These are phyloP conservation scores for Danio albolineatus DNA, from an alignment of 2,797 vertebrate genomes.

Conservation along the genomic window DNA sequence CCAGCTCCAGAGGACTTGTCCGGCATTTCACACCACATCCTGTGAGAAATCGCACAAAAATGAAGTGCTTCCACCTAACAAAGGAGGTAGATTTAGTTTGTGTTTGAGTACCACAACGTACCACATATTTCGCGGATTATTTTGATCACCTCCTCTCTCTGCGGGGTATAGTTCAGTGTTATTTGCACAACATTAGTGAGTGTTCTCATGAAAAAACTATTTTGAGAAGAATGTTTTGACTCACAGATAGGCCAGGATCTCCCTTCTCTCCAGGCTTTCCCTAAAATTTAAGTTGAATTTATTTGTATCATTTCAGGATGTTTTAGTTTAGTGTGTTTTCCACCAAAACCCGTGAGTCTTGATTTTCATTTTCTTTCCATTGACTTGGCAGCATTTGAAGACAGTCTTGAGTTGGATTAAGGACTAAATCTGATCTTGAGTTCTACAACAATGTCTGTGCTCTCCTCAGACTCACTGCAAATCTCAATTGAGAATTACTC, in stretches of 20 bases:
- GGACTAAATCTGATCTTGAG: neutral
- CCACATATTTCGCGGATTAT: slow-evolving; percentile 88
- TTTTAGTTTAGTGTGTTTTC: neutral
- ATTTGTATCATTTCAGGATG: neutral
- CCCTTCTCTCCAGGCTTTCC: slow-evolving; percentile 83
- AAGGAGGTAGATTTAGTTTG: neutral
- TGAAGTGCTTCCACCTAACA: neutral
- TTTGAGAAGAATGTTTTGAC: slow-evolving; percentile 54
- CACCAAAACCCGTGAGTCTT: no score
- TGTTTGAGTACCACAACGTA: slow-evolving; percentile 63
- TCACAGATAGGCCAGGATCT: slow-evolving; percentile 85
- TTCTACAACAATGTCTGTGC: neutral
- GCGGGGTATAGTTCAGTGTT: slow-evolving; percentile 42
- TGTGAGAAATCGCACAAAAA: slow-evolving; percentile 59
- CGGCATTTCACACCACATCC: slow-evolving; percentile 85
- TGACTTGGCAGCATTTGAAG: neutral
- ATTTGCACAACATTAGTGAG: neutral
- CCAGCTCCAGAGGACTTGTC: slow-evolving; percentile 82
- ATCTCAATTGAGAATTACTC: neutral
- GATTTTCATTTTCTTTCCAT: neutral
- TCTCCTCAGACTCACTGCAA: neutral
- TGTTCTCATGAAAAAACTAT: slow-evolving; percentile 6
- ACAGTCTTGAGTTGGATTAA: neutral
- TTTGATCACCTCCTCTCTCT: slow-evolving; percentile 88
- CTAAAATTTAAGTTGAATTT: slow-evolving; percentile 65